A percentile compares a stretch with the other conserved stretches of the same genome.
phyloP scores from a whole-genome alignment of 2,797 vertebrate genomes.

The Spinus olivaceus region DNA sequence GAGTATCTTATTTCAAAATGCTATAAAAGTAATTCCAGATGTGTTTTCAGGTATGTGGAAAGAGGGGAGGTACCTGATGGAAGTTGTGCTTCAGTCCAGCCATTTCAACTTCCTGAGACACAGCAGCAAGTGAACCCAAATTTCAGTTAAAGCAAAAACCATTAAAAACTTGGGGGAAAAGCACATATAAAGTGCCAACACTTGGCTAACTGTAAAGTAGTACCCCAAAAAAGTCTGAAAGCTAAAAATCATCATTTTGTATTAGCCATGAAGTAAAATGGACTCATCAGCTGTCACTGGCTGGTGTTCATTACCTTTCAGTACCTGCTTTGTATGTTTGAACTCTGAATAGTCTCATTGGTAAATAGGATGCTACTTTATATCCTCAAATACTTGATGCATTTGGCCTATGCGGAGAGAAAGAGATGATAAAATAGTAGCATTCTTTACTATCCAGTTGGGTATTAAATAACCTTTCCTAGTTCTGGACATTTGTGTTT shows the following conservation, averaged over 20 bases:
- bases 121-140: background rate
- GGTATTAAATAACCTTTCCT: background rate
- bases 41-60: background rate
- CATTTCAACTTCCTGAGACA: background rate
- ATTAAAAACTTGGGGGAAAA: background rate
- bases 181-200: background rate
- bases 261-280: background rate
- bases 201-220: background rate
- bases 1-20: background rate
- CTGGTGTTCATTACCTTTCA: accelerated
- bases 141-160: background rate
- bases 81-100: background rate
- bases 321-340: background rate
- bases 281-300: background rate
- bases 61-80: background rate
- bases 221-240: background rate
- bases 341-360: background rate
- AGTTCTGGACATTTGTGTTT: background rate
- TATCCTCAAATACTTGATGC: background rate
- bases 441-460: background rate
- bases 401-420: background rate
- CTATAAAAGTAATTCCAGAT: background rate
- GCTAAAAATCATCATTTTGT: background rate
- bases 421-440: background rate
- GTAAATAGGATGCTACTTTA: background rate